Evolutionary conservation across 2,113 vertebrate genomes (phyloP).

Genomic region (Eclectus roratus): DNA sequence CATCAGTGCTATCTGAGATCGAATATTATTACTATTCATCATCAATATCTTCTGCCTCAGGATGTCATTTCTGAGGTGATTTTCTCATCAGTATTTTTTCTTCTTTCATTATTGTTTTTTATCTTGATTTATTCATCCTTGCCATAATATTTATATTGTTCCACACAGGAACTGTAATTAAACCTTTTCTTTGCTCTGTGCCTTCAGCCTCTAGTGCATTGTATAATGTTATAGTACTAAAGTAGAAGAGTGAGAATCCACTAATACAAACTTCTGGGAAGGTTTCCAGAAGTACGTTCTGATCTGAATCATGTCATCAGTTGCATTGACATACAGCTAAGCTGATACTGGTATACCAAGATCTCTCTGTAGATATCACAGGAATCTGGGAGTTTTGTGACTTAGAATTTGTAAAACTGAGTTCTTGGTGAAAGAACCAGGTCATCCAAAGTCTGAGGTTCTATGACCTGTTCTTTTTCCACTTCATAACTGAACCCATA

Average conservation of each 20-base stretch:
- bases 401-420: background rate
- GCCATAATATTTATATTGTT: background rate
- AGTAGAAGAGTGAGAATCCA: background rate
- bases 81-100: slow-evolving; percentile 12
- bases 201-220: background rate
- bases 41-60: slow-evolving; percentile 9
- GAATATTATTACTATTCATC: slow-evolving; percentile 29
- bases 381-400: background rate
- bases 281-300: slow-evolving; percentile 16
- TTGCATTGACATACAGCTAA: background rate
- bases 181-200: background rate
- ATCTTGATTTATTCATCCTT: slow-evolving; percentile 29
- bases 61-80: slow-evolving; percentile 31
- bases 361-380: background rate
- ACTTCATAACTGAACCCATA: background rate
- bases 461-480: background rate
- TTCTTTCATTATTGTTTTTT: background rate
- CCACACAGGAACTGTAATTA: slow-evolving; percentile 23
- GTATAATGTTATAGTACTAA: background rate
- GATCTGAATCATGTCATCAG: slow-evolving; percentile 4
- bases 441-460: background rate
- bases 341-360: background rate
- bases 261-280: slow-evolving; percentile 13
- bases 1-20: background rate
- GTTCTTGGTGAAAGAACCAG: background rate